Evolutionary conservation across 23 tunicate genomes (phyloP), one percentile per base, ranked within the genome.

Genomic region (Phallusia fumigata): DNA sequence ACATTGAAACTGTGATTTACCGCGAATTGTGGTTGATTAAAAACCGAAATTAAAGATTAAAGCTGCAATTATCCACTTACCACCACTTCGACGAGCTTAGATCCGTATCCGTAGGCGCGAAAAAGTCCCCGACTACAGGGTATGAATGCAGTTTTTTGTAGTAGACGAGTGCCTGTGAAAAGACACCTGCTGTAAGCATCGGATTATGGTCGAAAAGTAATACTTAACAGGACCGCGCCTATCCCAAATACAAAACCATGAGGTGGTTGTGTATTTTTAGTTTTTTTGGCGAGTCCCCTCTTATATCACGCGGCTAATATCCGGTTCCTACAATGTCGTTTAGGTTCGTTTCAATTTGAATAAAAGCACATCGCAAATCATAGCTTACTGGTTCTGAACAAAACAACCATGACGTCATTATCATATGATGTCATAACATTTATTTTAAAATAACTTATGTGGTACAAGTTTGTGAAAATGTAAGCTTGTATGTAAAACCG

Each of bases 81-180:
- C 69, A 58, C 69, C 69, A 58, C 16, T 58, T 58, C 28, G 69
- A 58, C 8, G 69, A 58, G 69, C 69, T 58, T 58, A 58, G 69
- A 58, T 58, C 69, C 69, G 69, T 58, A 16, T 58, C 69, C 69
- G 69, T 58, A 58, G 69, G 69, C 69, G 69, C 69, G 69, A 58
- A 58, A 58, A 58, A 58, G 69, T 58, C 69, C 69, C 13, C 69
- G 69, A 58, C 69, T 16, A 58, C 69, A 58, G 69, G 69, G 69
- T 58, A 58, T 58, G 69, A 58, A 58, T 58, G 69, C 69, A 58
- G 69, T 24, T 58, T 58, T 58, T 58, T 58, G 69, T 58, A 58
- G 69, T 58, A 58, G 69, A 58, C 69, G 16, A 58, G 69, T 16
- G 69, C 69, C 69, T 58, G 69, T 24, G 69, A 16, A 1, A 58